Conservation (phyloP, 1,140 invertebrate genomes). For the Drosophila sp. region DNA sequence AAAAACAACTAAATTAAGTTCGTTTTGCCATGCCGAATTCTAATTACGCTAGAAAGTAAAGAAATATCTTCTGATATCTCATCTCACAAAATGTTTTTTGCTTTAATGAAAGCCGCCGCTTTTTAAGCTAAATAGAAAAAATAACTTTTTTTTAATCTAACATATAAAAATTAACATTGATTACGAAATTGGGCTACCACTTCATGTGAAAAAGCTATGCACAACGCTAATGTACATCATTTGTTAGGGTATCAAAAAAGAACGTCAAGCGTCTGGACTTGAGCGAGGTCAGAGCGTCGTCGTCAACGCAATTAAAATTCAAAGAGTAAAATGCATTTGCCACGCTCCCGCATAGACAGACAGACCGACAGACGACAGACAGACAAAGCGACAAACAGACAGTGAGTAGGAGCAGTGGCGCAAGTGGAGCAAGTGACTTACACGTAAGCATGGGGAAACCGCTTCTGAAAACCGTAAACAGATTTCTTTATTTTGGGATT, state of each 20-base stretch:
- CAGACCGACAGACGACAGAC: neutral
- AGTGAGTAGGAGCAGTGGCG: too few species aligned
- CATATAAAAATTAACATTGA: too few species aligned
- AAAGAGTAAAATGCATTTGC: constrained; percentile 72
- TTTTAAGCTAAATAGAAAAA: too few species aligned
- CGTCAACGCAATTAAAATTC: constrained; percentile 67
- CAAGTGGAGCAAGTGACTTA: neutral
- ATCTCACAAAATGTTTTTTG: too few species aligned
- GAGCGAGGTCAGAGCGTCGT: constrained; percentile 26
- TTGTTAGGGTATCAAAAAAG: neutral
- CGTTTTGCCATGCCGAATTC: too few species aligned
- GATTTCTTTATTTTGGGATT: constrained; percentile 29
- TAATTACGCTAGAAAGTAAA: too few species aligned
- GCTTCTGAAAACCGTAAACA: neutral
- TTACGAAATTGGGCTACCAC: too few species aligned
- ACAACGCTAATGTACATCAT: too few species aligned
- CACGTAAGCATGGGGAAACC: neutral
- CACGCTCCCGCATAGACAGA: constrained; percentile 39
- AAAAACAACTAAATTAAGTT: neutral
- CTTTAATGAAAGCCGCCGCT: too few species aligned
- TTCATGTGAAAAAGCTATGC: too few species aligned
- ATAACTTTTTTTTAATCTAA: too few species aligned
- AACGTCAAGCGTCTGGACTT: constrained; percentile 34
- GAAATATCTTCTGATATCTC: too few species aligned
- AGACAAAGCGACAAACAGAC: neutral